Evolutionary conservation across 2,888 invertebrate genomes (phyloP).

Genomic region (Oscheius onirici): DNA sequence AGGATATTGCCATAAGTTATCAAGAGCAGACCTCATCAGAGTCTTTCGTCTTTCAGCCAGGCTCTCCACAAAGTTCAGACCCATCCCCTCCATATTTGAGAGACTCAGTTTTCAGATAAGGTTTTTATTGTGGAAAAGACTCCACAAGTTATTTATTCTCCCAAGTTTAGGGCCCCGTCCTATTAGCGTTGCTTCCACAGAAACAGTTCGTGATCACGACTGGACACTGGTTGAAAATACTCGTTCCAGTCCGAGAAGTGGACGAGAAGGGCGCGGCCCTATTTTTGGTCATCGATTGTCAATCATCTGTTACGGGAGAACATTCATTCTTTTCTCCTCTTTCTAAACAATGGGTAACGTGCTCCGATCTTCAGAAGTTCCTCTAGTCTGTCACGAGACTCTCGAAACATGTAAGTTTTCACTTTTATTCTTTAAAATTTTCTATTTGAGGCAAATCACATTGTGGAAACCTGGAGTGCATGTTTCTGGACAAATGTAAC

Average conservation of each 20-base stretch:
- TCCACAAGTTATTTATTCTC: no score
- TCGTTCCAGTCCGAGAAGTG: neutral
- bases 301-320: constrained; percentile 1
- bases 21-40: no score
- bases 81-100: no score
- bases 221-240: constrained; percentile 5
- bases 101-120: no score
- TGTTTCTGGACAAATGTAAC: constrained; percentile 63
- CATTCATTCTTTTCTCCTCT: neutral
- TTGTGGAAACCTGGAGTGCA: constrained; percentile 64
- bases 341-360: constrained; percentile 58
- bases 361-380: constrained; percentile 52
- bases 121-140: no score
- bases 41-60: no score
- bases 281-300: constrained; percentile 15
- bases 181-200: no score
- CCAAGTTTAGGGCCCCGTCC: no score
- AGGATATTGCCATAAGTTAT: no score
- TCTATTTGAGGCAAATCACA: constrained; percentile 46
- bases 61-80: no score
- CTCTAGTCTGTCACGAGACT: constrained; percentile 62
- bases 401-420: constrained; percentile 59
- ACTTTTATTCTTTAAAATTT: neutral
- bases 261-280: constrained; percentile 3
- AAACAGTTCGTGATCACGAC: neutral